Evolutionary conservation across 2,113 vertebrate species (phyloP).

Genomic region (Nematolebias whitei): DNA sequence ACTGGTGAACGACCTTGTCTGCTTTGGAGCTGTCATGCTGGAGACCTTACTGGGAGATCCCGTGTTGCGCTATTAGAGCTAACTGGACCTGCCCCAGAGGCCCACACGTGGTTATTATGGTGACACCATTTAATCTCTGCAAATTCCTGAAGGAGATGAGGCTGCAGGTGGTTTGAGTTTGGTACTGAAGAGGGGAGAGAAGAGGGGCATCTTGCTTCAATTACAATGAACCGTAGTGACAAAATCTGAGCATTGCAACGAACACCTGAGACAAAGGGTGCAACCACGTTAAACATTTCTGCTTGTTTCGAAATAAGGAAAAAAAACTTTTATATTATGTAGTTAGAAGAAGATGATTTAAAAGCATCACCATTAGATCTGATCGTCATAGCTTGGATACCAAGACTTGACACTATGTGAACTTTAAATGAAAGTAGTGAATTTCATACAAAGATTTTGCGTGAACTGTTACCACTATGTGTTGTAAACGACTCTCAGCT

Average conservation of each 20-base stretch:
- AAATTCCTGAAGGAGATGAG: constrained; percentile 66
- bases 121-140: constrained; percentile 67
- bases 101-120: constrained; percentile 67
- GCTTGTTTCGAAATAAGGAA: not conserved
- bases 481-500: too few relatives aligned
- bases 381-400: too few relatives aligned
- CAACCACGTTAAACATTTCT: not conserved
- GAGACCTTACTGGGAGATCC: constrained; percentile 37
- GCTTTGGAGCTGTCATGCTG: constrained; percentile 18
- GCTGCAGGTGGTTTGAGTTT: constrained; percentile 80
- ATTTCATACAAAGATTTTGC: too few relatives aligned
- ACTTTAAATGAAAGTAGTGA: too few relatives aligned
- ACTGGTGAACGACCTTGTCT: constrained; percentile 29
- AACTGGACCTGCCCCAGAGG: constrained; percentile 43
- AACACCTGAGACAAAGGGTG: not conserved
- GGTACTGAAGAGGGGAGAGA: constrained; percentile 17
- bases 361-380: too few relatives aligned
- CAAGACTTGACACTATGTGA: too few relatives aligned
- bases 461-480: too few relatives aligned
- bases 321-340: too few relatives aligned
- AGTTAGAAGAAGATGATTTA: too few relatives aligned
- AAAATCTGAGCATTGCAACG: too few relatives aligned
- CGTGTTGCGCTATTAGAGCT: constrained; percentile 34
- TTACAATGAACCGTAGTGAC: constrained; percentile 34
- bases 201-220: constrained; percentile 71